phyloP scores from a whole-genome alignment of 2,113 vertebrate species.

The Pedetes capensis region DNA sequence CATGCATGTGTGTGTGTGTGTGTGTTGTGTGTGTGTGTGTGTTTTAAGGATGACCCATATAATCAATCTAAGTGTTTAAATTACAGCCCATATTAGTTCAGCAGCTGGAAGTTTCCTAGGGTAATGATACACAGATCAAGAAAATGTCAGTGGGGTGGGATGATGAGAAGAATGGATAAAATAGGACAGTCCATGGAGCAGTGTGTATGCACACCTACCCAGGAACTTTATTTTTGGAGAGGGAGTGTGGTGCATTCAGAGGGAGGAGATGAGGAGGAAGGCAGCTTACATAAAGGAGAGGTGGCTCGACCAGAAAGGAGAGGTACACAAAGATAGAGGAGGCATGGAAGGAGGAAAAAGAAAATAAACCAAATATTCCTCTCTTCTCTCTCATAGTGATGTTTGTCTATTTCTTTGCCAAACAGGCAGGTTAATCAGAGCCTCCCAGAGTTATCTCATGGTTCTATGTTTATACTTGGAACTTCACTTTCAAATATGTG shows the following conservation, averaged over 20 bases:
- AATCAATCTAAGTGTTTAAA: not conserved
- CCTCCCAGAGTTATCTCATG: not conserved
- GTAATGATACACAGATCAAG: not conserved
- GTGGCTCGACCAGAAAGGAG: not conserved
- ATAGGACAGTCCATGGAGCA: not conserved
- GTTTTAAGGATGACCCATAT: not conserved
- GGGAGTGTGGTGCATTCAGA: not conserved
- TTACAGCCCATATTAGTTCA: not conserved
- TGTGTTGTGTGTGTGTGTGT: not conserved
- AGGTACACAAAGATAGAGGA: not conserved
- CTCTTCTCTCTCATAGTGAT: not conserved
- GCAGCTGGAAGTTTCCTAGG: not conserved
- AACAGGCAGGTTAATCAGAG: not conserved
- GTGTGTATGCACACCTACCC: not conserved
- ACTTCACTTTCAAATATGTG: not conserved
- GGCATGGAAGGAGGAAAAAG: not conserved
- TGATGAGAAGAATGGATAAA: not conserved
- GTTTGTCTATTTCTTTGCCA: not conserved
- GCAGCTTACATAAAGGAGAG: not conserved
- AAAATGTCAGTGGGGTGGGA: not conserved
- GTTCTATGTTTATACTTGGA: not conserved
- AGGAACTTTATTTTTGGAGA: not conserved
- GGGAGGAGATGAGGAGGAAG: not conserved
- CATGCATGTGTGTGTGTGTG: not conserved
- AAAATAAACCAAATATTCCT: not conserved